Evolutionary conservation across 2,797 vertebrate species (phyloP).

Genomic region (Rhadinocentrus ornatus): DNA sequence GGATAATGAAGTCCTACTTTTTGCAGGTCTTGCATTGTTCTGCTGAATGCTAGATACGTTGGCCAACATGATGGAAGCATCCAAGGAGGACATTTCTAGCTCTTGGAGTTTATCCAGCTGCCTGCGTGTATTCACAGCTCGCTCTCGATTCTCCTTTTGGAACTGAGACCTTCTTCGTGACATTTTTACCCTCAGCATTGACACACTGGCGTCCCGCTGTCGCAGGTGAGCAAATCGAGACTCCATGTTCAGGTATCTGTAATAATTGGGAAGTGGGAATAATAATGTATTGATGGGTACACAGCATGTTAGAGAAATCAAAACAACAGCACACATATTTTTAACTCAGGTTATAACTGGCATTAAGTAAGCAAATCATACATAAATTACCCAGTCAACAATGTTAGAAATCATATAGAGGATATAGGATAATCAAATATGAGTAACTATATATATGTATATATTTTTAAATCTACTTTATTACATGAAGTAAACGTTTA

Average conservation of each 20-base stretch:
- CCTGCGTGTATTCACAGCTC: conserved; percentile 84
- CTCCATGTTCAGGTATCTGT: conserved; percentile 73
- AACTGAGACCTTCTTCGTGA: conserved; percentile 87
- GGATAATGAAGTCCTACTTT: conserved; percentile 50
- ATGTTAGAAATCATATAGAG: too few species aligned
- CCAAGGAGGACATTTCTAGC: conserved; percentile 70
- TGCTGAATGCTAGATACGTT: conserved; percentile 56
- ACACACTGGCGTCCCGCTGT: conserved; percentile 86
- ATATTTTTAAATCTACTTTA: not conserved
- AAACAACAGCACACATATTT: not conserved
- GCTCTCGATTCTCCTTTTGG: conserved; percentile 91
- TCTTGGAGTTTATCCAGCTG: conserved; percentile 80
- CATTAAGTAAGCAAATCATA: too few species aligned
- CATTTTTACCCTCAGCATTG: conserved; percentile 87
- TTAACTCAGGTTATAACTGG: not conserved
- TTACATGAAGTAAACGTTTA: not conserved
- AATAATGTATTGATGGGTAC: not conserved
- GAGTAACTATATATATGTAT: too few species aligned
- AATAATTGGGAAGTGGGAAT: not conserved
- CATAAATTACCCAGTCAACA: too few species aligned
- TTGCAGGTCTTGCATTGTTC: conserved; percentile 45
- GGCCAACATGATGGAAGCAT: conserved; percentile 50
- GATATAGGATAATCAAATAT: too few species aligned
- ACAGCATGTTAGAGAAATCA: not conserved
- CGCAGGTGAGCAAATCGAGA: conserved; percentile 84